Conservation (phyloP, 1,140 invertebrate genomes). For the Brachystomella parvula region DNA sequence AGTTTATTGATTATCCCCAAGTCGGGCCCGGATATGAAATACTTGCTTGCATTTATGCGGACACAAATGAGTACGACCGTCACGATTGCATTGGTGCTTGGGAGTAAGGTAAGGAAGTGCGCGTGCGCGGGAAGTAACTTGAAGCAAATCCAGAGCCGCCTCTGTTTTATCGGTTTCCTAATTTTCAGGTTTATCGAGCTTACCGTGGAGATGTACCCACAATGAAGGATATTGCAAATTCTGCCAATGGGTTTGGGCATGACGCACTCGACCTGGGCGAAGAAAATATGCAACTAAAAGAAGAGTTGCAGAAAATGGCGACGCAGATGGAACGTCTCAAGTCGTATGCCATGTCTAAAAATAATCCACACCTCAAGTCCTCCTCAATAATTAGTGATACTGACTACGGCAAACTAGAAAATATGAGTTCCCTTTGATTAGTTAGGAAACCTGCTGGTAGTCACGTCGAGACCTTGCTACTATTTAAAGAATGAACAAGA, state of each 20-base stretch:
- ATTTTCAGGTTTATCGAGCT: constrained; percentile 59
- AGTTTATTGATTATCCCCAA: constrained; percentile 74
- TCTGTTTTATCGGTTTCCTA: not conserved
- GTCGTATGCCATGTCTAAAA: constrained; percentile 84
- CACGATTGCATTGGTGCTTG: constrained; percentile 74
- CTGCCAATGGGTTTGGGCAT: constrained; percentile 71
- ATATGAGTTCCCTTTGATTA: too few species aligned
- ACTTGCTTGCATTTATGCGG: constrained; percentile 72
- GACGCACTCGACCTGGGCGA: constrained; percentile 75
- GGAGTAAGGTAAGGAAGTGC: constrained; percentile 60
- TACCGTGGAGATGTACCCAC: constrained; percentile 65
- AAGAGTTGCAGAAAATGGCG: constrained; percentile 80
- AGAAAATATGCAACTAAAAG: constrained; percentile 85
- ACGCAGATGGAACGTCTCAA: constrained; percentile 88
- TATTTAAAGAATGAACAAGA: too few species aligned
- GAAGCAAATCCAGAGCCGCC: not conserved
- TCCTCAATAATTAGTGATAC: too few species aligned
- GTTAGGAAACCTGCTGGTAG: too few species aligned
- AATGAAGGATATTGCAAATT: constrained; percentile 73
- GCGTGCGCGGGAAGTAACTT: not conserved
- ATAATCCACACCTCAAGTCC: constrained; percentile 80
- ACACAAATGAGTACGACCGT: constrained; percentile 78
- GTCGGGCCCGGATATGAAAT: constrained; percentile 81
- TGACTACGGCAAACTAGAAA: too few species aligned
- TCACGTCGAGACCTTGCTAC: too few species aligned